Evolutionary conservation across 2,888 invertebrate species (phyloP).

Genomic region (Drosophila hamatofila): DNA sequence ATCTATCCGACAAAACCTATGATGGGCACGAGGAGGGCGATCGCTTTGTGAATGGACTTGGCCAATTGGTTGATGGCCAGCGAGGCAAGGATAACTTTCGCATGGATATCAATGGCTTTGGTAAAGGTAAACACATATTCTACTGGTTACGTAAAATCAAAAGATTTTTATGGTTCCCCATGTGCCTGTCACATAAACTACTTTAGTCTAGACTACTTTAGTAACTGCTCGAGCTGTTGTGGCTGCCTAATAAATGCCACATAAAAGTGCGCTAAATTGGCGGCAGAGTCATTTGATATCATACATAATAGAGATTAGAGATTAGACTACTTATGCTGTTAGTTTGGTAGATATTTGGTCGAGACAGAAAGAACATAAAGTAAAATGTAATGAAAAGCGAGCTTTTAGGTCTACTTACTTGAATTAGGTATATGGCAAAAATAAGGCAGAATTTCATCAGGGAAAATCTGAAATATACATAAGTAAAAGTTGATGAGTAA

Average conservation of each 20-base stretch:
- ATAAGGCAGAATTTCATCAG: background rate
- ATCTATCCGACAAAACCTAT: slow-evolving; percentile 91
- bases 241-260: slow-evolving; percentile 47
- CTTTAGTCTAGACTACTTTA: slow-evolving; percentile 15
- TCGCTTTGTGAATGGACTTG: slow-evolving; percentile 89
- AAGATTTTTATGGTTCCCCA: slow-evolving; percentile 11
- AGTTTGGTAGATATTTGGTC: background rate
- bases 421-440: background rate
- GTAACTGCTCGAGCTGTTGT: slow-evolving; percentile 9
- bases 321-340: slow-evolving; percentile 11
- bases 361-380: background rate
- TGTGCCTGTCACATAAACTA: slow-evolving; percentile 40
- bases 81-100: slow-evolving; percentile 91
- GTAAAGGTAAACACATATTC: slow-evolving; percentile 87
- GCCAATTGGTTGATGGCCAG: slow-evolving; percentile 92
- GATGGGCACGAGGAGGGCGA: slow-evolving; percentile 89
- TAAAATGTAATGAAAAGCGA: background rate
- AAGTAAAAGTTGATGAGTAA: background rate
- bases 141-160: background rate
- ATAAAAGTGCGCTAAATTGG: slow-evolving; percentile 39
- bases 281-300: slow-evolving; percentile 20
- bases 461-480: background rate
- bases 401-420: background rate
- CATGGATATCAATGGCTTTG: slow-evolving; percentile 88
- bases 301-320: slow-evolving; percentile 16